Evolutionary conservation across 2,888 invertebrate genomes (phyloP).

Genomic region (Halocaridina rubra): DNA sequence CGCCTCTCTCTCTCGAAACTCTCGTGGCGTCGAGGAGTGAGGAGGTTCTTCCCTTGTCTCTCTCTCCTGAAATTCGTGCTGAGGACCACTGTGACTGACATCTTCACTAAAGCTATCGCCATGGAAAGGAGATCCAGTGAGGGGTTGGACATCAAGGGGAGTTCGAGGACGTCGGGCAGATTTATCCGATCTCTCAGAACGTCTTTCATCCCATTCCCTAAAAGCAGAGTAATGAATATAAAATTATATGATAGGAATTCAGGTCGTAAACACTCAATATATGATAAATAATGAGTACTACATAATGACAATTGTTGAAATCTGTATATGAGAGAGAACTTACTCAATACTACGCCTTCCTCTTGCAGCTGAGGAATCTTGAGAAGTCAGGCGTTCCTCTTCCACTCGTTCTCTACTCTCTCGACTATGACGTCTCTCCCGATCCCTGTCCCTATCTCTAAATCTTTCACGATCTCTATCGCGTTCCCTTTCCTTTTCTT

Average conservation of each 20-base stretch:
- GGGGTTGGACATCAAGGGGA: conserved; percentile 20
- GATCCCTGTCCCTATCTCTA: conserved; percentile 33
- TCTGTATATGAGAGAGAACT: neutral
- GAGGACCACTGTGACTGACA: neutral
- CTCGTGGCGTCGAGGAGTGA: neutral
- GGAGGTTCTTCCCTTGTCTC: conserved; percentile 8
- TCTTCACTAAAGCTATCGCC: conserved; percentile 20
- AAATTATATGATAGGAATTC: too few relatives aligned
- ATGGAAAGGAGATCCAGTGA: neutral
- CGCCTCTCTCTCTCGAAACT: neutral
- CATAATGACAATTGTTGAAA: too few relatives aligned
- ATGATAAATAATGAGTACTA: too few relatives aligned
- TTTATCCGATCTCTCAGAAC: conserved; percentile 33
- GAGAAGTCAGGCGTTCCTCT: conserved; percentile 39
- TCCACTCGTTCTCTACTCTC: conserved; percentile 56
- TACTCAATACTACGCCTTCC: conserved; percentile 32
- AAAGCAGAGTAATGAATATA: too few relatives aligned
- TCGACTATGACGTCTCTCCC: conserved; percentile 35
- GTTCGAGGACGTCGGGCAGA: conserved; percentile 44
- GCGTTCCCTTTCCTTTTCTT: conserved; percentile 13
- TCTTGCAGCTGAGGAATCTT: conserved; percentile 2
- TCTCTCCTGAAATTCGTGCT: conserved; percentile 3
- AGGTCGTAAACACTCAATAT: neutral
- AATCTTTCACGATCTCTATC: conserved; percentile 23
- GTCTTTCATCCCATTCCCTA: conserved; percentile 49